These are phyloP conservation scores for Phaetusa simplex DNA, from an alignment of 2,113 vertebrate genomes.

Conservation along the genomic window DNA sequence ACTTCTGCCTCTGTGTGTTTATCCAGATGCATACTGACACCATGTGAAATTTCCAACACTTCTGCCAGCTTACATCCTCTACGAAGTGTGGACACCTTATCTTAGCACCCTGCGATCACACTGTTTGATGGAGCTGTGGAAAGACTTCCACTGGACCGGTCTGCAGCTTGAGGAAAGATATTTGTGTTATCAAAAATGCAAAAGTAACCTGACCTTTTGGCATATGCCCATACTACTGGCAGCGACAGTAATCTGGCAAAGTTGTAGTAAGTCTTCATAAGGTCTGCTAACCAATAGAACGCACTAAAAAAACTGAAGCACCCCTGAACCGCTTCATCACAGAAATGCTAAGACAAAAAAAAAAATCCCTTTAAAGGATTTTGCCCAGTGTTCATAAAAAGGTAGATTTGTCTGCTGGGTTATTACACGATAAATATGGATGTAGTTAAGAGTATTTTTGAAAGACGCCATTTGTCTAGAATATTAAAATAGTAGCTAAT, in stretches of 20 bases:
- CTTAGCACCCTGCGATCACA: neutral
- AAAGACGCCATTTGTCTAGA: neutral
- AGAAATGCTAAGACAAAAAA: neutral
- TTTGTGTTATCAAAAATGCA: neutral
- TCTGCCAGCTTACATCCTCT: neutral
- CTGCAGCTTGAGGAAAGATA: neutral
- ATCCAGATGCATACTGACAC: neutral
- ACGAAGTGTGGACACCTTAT: accelerated
- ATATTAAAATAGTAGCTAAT: neutral
- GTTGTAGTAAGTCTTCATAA: neutral
- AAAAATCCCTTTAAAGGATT: neutral
- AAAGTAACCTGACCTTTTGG: neutral
- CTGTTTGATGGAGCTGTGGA: neutral
- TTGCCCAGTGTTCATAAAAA: neutral
- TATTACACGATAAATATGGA: neutral
- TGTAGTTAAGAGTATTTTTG: neutral
- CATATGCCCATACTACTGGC: neutral
- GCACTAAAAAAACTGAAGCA: neutral
- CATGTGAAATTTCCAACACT: neutral
- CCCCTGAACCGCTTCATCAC: neutral
- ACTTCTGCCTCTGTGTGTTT: neutral
- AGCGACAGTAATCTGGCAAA: neutral
- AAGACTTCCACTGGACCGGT: neutral
- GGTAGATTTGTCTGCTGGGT: neutral
- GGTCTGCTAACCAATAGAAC: neutral